Conservation (phyloP, 2,797 vertebrate species). For the Sebastes steindachneri region DNA sequence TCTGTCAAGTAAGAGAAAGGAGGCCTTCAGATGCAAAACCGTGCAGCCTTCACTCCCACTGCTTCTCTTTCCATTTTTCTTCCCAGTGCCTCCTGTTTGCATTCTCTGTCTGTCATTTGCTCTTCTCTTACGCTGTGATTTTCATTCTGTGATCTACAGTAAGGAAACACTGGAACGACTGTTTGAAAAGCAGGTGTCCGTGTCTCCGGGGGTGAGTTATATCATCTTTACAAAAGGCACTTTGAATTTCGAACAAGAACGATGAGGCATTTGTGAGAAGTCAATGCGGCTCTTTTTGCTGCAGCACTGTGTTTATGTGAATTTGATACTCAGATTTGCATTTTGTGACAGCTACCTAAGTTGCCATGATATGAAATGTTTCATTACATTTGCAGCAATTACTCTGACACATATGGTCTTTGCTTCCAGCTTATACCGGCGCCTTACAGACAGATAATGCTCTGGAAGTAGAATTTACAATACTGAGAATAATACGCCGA, state of each 20-base stretch:
- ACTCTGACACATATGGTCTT: neutral
- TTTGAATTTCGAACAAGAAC: neutral
- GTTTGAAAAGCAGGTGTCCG: neutral
- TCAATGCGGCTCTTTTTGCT: neutral
- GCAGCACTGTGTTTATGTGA: neutral
- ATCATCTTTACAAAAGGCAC: conserved; percentile 6
- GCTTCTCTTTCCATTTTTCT: neutral
- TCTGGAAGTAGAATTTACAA: neutral
- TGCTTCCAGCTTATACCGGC: neutral
- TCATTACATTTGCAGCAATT: neutral
- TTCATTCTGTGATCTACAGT: neutral
- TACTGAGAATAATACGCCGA: neutral
- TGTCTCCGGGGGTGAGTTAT: neutral
- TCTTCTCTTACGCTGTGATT: neutral
- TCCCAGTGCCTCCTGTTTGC: neutral
- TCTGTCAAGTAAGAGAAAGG: conserved; percentile 13
- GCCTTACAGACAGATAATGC: neutral
- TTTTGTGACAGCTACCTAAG: neutral
- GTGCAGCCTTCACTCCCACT: conserved; percentile 9
- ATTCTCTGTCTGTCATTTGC: conserved; percentile 2
- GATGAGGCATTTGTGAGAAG: neutral
- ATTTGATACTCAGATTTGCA: neutral
- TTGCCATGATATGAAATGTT: neutral
- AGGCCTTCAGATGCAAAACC: conserved; percentile 20
- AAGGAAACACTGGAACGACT: neutral